phyloP scores from a whole-genome alignment of 2,797 vertebrate genomes.

The Carapus acus region DNA sequence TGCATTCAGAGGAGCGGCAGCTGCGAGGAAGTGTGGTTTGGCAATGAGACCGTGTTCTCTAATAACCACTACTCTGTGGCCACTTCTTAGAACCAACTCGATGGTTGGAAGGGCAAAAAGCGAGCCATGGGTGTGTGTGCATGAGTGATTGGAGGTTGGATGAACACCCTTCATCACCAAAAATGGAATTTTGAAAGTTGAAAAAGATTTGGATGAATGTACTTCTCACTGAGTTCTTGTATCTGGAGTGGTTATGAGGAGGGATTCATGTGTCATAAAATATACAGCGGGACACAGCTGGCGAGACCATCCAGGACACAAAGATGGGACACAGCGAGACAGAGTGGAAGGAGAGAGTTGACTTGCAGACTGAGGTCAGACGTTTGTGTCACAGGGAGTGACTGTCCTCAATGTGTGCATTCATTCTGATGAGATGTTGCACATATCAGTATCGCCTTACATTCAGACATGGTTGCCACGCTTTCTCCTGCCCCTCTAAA shows the following conservation, averaged over 20 bases:
- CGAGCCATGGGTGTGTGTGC: slow-evolving; percentile 15
- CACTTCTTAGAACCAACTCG: slow-evolving; percentile 41
- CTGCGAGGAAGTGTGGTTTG: slow-evolving; percentile 55
- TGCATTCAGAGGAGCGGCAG: slow-evolving; percentile 56
- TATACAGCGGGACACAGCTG: slow-evolving; percentile 4
- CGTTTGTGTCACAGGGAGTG: slow-evolving; percentile 12
- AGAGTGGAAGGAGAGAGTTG: slow-evolving; percentile 9
- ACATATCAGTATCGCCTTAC: slow-evolving; percentile 6
- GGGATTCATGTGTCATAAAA: slow-evolving; percentile 35
- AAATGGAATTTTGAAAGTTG: slow-evolving; percentile 36
- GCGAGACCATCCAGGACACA: too few relatives aligned
- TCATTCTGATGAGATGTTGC: slow-evolving; percentile 2
- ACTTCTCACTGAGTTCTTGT: slow-evolving; percentile 28
- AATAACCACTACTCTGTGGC: slow-evolving; percentile 49
- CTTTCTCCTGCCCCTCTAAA: not conserved
- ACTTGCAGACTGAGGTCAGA: slow-evolving; percentile 26
- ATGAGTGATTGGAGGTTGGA: slow-evolving; percentile 25
- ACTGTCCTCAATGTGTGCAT: slow-evolving; percentile 18
- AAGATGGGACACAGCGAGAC: not conserved
- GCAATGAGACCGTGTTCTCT: slow-evolving; percentile 40
- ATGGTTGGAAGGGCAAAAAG: slow-evolving; percentile 43
- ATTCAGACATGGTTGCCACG: not conserved
- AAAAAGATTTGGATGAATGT: slow-evolving; percentile 27
- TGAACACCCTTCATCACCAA: slow-evolving; percentile 14
- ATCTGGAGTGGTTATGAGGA: slow-evolving; percentile 28